phyloP scores from a whole-genome alignment of 2,113 vertebrate genomes.

The Bubalus kerabau region DNA sequence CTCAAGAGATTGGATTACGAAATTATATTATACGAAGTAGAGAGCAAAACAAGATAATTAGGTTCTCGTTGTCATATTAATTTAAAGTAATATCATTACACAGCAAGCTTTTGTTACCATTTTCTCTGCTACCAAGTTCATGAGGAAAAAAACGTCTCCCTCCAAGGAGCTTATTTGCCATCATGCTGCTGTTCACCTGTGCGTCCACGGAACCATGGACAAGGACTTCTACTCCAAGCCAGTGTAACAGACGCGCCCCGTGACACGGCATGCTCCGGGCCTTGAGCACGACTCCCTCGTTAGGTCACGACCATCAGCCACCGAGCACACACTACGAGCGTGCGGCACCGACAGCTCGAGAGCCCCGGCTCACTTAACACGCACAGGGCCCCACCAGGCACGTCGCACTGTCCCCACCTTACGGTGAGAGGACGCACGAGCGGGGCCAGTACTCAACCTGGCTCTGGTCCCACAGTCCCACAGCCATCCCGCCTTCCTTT shows the following conservation, averaged over 20 bases:
- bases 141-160: neutral
- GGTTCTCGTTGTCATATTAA: neutral
- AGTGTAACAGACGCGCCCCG: neutral
- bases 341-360: rapidly evolving
- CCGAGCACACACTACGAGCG: neutral
- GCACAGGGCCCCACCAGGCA: neutral
- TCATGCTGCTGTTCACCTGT: neutral
- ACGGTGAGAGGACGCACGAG: neutral
- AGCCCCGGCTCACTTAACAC: neutral
- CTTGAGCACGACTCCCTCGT: neutral
- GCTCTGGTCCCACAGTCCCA: neutral
- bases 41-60: conserved; percentile 4
- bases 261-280: neutral
- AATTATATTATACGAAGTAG: neutral
- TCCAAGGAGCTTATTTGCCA: neutral
- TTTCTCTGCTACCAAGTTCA: neutral
- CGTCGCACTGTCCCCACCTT: no score
- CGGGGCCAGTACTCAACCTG: neutral
- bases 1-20: neutral
- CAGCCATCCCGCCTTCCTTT: neutral
- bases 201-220: neutral
- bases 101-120: neutral
- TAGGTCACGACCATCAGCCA: neutral
- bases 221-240: neutral
- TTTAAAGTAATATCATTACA: neutral